Percentiles rank a stretch among this genome's conserved stretches.
Conservation (phyloP, 2,797 vertebrate genomes). For the Moxostoma hubbsi region DNA sequence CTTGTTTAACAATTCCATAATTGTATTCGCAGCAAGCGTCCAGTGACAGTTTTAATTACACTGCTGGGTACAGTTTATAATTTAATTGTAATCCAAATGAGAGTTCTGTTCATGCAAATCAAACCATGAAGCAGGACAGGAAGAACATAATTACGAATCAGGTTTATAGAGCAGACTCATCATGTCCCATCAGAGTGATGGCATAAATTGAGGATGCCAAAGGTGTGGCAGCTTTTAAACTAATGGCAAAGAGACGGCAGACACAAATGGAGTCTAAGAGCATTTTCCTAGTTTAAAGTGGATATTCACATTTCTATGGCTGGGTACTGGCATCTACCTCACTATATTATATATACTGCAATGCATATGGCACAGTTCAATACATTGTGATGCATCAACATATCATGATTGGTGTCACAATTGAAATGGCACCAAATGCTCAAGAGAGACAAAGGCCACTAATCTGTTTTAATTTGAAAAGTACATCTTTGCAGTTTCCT, state of each 20-base stretch:
- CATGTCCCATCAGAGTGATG: conserved; percentile 25
- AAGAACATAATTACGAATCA: conserved; percentile 27
- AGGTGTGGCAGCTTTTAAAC: neutral
- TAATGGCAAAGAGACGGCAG: neutral
- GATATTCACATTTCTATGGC: neutral
- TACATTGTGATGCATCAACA: no score
- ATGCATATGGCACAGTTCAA: no score
- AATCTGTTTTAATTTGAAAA: no score
- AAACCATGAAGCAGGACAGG: neutral
- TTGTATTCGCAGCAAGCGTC: neutral
- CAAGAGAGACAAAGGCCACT: no score
- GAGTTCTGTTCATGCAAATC: neutral
- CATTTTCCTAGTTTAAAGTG: conserved; percentile 2
- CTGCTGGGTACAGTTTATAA: neutral
- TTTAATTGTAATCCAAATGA: neutral
- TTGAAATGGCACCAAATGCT: no score
- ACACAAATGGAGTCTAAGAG: conserved; percentile 5
- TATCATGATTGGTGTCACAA: no score
- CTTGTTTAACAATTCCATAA: neutral
- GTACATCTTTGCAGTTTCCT: no score
- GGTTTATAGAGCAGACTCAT: conserved; percentile 18
- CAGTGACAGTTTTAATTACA: no score
- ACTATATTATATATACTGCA: no score
- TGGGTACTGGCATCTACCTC: no score
- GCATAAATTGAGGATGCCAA: neutral